Conservation (phyloP, 2,797 vertebrate species). For the Neosilurus mollespiculum region DNA sequence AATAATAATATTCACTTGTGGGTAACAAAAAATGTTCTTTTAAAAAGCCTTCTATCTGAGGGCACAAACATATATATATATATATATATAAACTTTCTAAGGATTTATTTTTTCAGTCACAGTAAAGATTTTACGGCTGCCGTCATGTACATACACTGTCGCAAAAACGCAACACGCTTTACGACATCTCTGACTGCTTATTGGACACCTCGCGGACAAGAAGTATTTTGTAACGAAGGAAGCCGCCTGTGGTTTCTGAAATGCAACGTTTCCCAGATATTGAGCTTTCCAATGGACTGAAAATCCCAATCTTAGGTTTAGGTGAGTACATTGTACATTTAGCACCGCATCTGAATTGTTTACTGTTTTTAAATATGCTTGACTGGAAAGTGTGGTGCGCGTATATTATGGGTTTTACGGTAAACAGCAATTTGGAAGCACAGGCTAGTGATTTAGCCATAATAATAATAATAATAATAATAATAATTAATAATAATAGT, state of each 20-base stretch:
- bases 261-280: conserved; percentile 59
- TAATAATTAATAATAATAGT: too few species aligned
- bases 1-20: too few species aligned
- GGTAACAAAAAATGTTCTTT: too few species aligned
- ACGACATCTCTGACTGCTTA: not conserved
- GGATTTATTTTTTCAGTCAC: too few species aligned
- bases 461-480: too few species aligned
- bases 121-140: not conserved
- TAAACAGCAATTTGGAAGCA: not conserved
- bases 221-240: too few species aligned
- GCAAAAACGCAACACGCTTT: not conserved
- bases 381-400: not conserved
- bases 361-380: not conserved
- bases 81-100: too few species aligned
- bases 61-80: too few species aligned
- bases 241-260: not conserved
- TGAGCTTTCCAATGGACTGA: conserved; percentile 69
- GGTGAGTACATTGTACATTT: conserved; percentile 48
- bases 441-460: too few species aligned
- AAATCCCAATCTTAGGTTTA: conserved; percentile 71
- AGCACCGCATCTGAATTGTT: not conserved
- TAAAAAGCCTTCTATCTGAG: too few species aligned
- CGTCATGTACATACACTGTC: not conserved
- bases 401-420: not conserved
- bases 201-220: too few species aligned